phyloP scores from a whole-genome alignment of 2,113 vertebrate species.

The Equus przewalskii region DNA sequence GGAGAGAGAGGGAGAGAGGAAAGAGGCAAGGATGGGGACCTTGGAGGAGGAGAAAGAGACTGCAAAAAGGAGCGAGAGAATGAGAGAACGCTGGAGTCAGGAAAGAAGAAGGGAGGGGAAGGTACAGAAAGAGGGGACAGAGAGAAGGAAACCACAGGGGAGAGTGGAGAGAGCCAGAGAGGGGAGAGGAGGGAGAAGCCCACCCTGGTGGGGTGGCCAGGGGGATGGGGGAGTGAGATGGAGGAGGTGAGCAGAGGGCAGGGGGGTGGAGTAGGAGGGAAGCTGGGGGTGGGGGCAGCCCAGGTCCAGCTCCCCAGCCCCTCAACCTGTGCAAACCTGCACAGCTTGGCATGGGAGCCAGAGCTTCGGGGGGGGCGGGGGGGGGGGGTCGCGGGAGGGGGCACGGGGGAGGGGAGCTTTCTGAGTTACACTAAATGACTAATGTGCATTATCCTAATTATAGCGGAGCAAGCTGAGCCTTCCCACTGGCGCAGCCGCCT shows the following conservation, averaged over 20 bases:
- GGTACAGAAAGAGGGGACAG: neutral
- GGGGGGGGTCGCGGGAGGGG: neutral
- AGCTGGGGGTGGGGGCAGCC: neutral
- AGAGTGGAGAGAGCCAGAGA: neutral
- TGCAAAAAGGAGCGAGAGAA: neutral
- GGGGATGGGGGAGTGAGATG: neutral
- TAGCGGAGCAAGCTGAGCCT: slow-evolving; percentile 82
- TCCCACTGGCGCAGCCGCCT: slow-evolving; percentile 77
- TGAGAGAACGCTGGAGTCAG: neutral
- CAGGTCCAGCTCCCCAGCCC: neutral
- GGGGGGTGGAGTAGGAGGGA: neutral
- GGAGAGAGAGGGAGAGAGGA: neutral
- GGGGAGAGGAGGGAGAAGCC: neutral
- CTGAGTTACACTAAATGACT: slow-evolving; percentile 82
- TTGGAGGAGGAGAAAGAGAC: fast-evolving
- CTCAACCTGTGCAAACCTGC: neutral
- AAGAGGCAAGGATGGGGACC: neutral
- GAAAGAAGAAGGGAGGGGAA: too few species aligned
- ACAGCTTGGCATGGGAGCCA: neutral
- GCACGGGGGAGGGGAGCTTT: slow-evolving; percentile 1
- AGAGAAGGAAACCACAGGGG: neutral
- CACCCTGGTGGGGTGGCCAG: neutral
- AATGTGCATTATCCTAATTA: slow-evolving; percentile 86
- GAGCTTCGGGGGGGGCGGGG: neutral
- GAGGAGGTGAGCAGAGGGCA: neutral